Conservation (phyloP, 2,797 vertebrate genomes). For the Apogon talboti region DNA sequence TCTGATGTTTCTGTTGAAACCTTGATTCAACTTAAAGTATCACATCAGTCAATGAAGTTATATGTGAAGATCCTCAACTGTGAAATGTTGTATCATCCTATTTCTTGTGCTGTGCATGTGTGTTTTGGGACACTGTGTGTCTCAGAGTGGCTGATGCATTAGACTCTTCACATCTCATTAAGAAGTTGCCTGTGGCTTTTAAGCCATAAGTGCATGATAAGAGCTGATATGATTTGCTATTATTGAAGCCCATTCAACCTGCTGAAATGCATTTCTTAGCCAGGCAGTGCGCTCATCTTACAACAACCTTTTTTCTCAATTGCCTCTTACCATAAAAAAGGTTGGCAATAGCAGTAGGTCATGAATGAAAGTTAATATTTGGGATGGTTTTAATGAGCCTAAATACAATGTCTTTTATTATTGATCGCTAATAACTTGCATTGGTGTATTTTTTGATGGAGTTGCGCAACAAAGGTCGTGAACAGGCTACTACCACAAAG, state of each 20-base stretch:
- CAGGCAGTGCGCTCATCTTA: constrained; percentile 5
- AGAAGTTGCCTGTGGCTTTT: neutral
- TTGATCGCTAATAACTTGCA: too few species aligned
- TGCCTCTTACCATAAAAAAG: neutral
- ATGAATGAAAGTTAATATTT: too few species aligned
- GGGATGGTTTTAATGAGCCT: too few species aligned
- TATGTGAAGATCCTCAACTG: neutral
- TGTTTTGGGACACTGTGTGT: neutral
- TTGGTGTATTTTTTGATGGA: too few species aligned
- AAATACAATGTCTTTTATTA: too few species aligned
- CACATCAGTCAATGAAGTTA: neutral
- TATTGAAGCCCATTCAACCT: neutral
- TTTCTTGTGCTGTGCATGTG: neutral
- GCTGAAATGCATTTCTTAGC: constrained; percentile 9
- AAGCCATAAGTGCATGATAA: neutral
- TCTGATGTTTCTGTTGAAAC: neutral
- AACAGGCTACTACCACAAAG: too few species aligned
- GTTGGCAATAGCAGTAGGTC: too few species aligned
- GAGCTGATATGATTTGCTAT: constrained; percentile 9
- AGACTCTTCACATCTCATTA: too few species aligned
- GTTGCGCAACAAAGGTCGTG: too few species aligned
- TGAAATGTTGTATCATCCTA: neutral
- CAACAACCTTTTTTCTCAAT: constrained; percentile 2
- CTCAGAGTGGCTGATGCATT: neutral
- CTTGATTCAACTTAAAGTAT: neutral